phyloP scores from a whole-genome alignment of 1,140 invertebrate species.

The Pygmarrhopalites habei region DNA sequence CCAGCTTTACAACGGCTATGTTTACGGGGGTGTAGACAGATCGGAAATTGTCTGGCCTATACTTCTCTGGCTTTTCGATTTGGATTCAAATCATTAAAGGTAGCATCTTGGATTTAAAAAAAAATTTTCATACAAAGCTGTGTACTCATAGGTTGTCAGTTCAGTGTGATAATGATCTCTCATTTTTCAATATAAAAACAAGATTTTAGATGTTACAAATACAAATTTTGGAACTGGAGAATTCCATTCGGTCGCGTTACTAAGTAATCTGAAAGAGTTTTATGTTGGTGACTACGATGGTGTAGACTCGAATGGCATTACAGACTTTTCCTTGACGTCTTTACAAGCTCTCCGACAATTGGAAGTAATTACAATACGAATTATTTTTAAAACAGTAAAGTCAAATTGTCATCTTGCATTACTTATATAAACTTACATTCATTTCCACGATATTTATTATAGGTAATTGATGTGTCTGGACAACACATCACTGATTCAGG shows the following conservation, averaged over 20 bases:
- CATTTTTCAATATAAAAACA: neutral
- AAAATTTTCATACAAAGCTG: neutral
- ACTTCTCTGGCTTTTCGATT: conserved; percentile 61
- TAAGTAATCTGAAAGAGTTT: conserved; percentile 33
- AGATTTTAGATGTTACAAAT: conserved; percentile 36
- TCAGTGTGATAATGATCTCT: neutral
- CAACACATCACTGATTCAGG: conserved; percentile 21
- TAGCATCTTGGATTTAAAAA: conserved; percentile 39
- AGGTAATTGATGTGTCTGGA: conserved; percentile 28
- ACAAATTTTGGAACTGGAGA: conserved; percentile 31
- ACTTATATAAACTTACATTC: neutral
- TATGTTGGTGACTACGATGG: conserved; percentile 37
- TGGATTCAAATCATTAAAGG: conserved; percentile 60
- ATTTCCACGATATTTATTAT: neutral
- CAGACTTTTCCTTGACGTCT: neutral
- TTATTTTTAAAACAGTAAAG: neutral
- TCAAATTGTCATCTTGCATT: neutral
- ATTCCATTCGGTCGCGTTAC: conserved; percentile 17
- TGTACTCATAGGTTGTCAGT: neutral
- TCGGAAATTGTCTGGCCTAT: conserved; percentile 65
- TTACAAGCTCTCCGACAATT: neutral
- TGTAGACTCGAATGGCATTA: conserved; percentile 15
- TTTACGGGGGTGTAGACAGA: conserved; percentile 53
- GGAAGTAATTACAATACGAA: neutral
- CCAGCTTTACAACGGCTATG: conserved; percentile 52